Evolutionary conservation across 2,888 invertebrate species (phyloP), one percentile per base, ranked within the genome.

Genomic region (Frankliniella fusca): DNA sequence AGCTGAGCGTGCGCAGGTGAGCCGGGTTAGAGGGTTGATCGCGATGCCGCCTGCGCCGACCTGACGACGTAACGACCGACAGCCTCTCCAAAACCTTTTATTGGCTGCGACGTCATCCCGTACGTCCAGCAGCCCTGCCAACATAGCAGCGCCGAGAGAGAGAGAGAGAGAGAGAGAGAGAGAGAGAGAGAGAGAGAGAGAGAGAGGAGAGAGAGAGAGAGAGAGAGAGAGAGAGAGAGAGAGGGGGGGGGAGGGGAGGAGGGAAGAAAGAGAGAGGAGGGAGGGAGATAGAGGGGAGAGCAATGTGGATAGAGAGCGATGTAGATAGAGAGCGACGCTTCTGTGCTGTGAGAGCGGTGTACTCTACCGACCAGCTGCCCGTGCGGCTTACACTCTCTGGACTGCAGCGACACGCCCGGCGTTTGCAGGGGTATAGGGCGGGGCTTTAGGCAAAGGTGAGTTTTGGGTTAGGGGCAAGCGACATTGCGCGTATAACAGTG

Each of bases 151-250:
- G 10, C 11, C 1, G 54, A 12, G 7, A 54, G 54, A 54, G 54
- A 12, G 54, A 9, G 54, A 54, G 54, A 54, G 54, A 54, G 54
- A 54, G 54, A 54, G 54, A 54, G 54, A 54, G 54, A 54, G 54
- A 54, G 54, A 54, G 54, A 54, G 54, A 54, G 54, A 50, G 54
- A 54, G 54, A 54, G 54, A 54, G 54, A 54, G 54, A 54, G n/a
- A n/a, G n/a, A n/a, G n/a, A n/a, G n/a, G 54, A 54, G 54, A 54
- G 54, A 12, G 7, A 54, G 54, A 54, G 54, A 12, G 54, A 9
- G 54, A 54, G 54, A 54, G 54, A 54, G 54, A 54, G 54, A 54
- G 54, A 54, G 54, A 54, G 54, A 54, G 54, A 54, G 54, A 54
- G 54, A 54, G 54, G 15, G 50, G 15, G 50, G 15, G 50, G 15